Conservation (phyloP, 2,113 vertebrate genomes). For the Boleophthalmus pectinirostris region DNA sequence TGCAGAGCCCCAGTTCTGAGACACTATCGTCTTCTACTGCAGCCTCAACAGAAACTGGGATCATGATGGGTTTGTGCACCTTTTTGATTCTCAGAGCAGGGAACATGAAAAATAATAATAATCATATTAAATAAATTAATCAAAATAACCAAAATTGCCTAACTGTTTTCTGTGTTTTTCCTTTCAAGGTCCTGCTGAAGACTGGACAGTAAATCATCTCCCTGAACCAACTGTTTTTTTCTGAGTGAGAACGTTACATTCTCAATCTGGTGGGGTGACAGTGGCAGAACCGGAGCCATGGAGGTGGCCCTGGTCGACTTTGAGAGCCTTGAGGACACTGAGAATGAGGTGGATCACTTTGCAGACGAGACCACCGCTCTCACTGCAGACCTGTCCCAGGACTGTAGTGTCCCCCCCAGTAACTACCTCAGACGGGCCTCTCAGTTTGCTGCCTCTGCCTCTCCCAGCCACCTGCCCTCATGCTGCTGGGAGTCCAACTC, state of each 20-base stretch:
- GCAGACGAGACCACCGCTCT: constrained; percentile 74
- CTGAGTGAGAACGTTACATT: constrained; percentile 14
- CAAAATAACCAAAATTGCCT: neutral
- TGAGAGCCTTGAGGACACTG: constrained; percentile 82
- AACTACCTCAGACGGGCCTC: constrained; percentile 33
- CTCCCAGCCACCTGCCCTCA: constrained; percentile 39
- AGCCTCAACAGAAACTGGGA: neutral
- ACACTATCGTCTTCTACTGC: constrained; percentile 15
- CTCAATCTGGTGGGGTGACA: constrained; percentile 24
- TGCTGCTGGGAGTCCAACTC: constrained; percentile 60
- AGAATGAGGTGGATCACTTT: constrained; percentile 75
- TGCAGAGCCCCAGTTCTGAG: constrained; percentile 51
- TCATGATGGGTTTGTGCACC: constrained; percentile 20
- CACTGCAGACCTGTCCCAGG: constrained; percentile 60
- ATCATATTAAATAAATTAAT: neutral
- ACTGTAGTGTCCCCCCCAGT: constrained; percentile 35
- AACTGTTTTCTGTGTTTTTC: neutral
- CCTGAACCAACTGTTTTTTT: constrained; percentile 17
- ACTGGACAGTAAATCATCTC: constrained; percentile 14
- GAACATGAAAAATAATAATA: neutral
- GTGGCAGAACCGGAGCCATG: constrained; percentile 80
- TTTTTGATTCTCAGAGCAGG: neutral
- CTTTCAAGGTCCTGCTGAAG: constrained; percentile 18
- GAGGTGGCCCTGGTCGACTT: constrained; percentile 91
- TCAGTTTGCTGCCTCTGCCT: constrained; percentile 28